Evolutionary conservation across 2,888 invertebrate species (phyloP).

Genomic region (Pardosa pseudoannulata): DNA sequence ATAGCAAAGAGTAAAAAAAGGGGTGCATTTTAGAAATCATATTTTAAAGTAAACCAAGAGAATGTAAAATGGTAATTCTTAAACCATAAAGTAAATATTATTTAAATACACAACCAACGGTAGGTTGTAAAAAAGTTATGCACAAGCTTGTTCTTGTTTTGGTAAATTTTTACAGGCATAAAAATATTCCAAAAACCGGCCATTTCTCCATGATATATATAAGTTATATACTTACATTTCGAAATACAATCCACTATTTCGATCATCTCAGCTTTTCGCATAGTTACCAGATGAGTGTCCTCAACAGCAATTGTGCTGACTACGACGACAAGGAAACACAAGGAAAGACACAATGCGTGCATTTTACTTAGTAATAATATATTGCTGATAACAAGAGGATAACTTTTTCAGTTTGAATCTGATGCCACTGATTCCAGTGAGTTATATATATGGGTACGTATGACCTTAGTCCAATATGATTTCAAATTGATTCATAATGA

Average conservation of each 20-base stretch:
- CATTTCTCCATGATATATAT: no score
- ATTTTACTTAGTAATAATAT: not conserved
- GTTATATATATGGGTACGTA: not conserved
- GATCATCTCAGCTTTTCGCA: slow-evolving; percentile 24
- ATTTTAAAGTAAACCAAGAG: no score
- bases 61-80: no score
- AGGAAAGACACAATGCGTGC: not conserved
- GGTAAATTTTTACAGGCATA: no score
- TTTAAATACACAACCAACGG: not conserved
- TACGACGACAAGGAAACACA: not conserved
- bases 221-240: slow-evolving; percentile 31
- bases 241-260: slow-evolving; percentile 21
- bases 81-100: no score
- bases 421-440: not conserved
- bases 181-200: no score
- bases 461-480: no score
- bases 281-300: slow-evolving; percentile 14
- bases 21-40: no score
- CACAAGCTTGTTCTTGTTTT: no score
- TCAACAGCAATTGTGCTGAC: not conserved
- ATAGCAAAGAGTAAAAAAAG: no score
- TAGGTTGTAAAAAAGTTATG: not conserved
- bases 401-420: not conserved
- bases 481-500: not conserved
- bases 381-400: not conserved